Conservation (phyloP, 2,113 vertebrate genomes). For the Myiozetetes cayanensis region DNA sequence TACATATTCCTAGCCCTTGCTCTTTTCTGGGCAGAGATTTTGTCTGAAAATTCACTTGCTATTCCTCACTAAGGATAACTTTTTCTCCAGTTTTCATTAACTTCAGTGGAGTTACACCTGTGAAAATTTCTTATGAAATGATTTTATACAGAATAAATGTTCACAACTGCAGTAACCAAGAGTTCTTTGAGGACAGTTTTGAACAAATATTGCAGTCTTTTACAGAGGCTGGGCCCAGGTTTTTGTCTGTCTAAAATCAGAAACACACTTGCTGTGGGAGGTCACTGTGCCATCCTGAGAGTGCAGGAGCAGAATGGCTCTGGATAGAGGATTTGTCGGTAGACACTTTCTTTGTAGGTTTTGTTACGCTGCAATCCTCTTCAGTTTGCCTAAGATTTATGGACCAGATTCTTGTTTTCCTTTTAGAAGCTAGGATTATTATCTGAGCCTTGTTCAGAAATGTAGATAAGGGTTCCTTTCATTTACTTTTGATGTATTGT, state of each 20-base stretch:
- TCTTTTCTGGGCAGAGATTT: background rate
- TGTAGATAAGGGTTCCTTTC: background rate
- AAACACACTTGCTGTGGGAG: background rate
- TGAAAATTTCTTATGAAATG: background rate
- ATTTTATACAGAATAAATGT: background rate
- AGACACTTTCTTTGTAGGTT: background rate
- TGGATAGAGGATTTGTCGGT: background rate
- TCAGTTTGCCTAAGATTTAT: background rate
- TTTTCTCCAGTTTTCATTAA: background rate
- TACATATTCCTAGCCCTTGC: background rate
- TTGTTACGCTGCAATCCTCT: background rate
- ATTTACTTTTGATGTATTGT: background rate
- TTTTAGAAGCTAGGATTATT: constrained; percentile 24
- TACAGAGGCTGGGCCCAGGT: background rate
- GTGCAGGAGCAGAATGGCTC: background rate
- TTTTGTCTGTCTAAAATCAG: background rate
- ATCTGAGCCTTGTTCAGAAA: constrained; percentile 4
- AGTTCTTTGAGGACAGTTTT: background rate
- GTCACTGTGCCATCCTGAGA: background rate
- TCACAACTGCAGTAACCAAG: background rate
- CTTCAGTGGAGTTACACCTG: background rate
- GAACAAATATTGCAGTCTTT: background rate
- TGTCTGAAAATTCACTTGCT: background rate
- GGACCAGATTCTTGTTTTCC: background rate
- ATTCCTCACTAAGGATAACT: background rate